Percentiles rank a stretch among this genome's conserved stretches.
These are phyloP conservation scores for Darevskia nairensis DNA, from an alignment of 2,797 vertebrate species.

Conservation along the genomic window DNA sequence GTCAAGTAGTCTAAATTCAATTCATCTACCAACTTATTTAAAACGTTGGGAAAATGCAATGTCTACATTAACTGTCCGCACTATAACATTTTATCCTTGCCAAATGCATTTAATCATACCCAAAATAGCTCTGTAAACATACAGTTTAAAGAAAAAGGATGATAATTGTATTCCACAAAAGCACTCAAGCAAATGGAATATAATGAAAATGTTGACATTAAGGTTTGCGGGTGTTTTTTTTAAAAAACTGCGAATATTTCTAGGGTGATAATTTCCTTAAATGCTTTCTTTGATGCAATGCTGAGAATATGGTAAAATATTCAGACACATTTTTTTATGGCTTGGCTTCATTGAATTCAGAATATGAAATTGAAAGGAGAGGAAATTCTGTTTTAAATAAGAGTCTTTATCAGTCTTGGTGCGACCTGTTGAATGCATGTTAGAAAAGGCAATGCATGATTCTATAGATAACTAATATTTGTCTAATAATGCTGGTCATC, in stretches of 20 bases:
- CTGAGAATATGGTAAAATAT: constrained; percentile 38
- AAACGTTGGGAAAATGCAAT: constrained; percentile 13
- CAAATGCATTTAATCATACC: constrained; percentile 15
- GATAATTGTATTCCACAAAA: constrained; percentile 62
- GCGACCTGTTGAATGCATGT: not conserved
- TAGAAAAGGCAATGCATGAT: not conserved
- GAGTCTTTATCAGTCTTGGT: constrained; percentile 18
- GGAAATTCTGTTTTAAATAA: constrained; percentile 51
- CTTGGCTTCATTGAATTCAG: constrained; percentile 41
- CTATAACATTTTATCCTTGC: constrained; percentile 24
- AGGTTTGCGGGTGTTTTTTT: constrained; percentile 14
- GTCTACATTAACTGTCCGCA: constrained; percentile 41
- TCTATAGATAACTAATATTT: not conserved
- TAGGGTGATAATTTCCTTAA: constrained; percentile 37
- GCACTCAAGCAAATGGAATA: constrained; percentile 57
- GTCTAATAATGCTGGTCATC: not conserved
- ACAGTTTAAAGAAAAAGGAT: constrained; percentile 47
- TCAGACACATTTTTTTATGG: not conserved
- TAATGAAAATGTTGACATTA: constrained; percentile 61
- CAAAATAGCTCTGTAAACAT: constrained; percentile 49
- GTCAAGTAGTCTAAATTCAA: constrained; percentile 31
- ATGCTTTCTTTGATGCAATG: constrained; percentile 43
- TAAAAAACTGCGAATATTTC: constrained; percentile 26
- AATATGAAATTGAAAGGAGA: constrained; percentile 37
- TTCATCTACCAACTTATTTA: constrained; percentile 18